These are phyloP conservation scores for Sturnira hondurensis DNA, from an alignment of 2,113 vertebrate genomes.

Conservation along the genomic window DNA sequence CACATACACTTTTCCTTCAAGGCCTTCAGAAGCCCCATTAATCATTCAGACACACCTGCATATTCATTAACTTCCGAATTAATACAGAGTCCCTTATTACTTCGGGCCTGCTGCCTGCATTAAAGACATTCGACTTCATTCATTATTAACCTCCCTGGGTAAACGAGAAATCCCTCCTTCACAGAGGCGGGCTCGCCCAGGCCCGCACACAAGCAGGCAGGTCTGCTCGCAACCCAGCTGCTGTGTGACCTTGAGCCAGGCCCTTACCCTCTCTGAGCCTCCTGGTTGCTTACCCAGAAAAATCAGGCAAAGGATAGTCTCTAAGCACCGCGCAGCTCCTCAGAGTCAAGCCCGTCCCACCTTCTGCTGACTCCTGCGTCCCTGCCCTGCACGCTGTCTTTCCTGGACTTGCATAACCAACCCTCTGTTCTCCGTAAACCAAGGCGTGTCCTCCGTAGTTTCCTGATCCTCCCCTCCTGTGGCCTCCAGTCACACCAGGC, in stretches of 20 bases:
- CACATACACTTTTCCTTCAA: slow-evolving; percentile 69
- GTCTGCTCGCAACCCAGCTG: not conserved
- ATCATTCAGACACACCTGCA: slow-evolving; percentile 83
- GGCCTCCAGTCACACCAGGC: not conserved
- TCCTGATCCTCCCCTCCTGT: not conserved
- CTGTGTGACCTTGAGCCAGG: slow-evolving; percentile 49
- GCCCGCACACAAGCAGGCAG: not conserved
- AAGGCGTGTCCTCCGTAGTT: fast-evolving
- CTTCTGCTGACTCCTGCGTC: not conserved
- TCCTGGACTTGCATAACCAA: not conserved
- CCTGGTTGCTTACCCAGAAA: not conserved
- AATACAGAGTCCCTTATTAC: slow-evolving; percentile 75
- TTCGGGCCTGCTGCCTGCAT: slow-evolving; percentile 72
- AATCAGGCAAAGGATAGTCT: not conserved
- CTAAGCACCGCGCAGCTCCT: not conserved
- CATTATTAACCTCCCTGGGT: slow-evolving; percentile 72
- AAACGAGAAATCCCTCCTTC: slow-evolving; percentile 41
- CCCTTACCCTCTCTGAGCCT: slow-evolving; percentile 37
- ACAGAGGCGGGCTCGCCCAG: not conserved
- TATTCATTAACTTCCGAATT: slow-evolving; percentile 82
- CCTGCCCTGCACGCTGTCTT: not conserved
- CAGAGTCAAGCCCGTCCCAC: too few relatives aligned
- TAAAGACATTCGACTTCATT: slow-evolving; percentile 65
- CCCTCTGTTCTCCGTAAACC: not conserved
- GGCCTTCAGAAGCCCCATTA: slow-evolving; percentile 80